A percentile compares a stretch with the other conserved stretches of the same genome.
phyloP scores from a whole-genome alignment of 2,888 invertebrate genomes.

The Diploptera punctata region DNA sequence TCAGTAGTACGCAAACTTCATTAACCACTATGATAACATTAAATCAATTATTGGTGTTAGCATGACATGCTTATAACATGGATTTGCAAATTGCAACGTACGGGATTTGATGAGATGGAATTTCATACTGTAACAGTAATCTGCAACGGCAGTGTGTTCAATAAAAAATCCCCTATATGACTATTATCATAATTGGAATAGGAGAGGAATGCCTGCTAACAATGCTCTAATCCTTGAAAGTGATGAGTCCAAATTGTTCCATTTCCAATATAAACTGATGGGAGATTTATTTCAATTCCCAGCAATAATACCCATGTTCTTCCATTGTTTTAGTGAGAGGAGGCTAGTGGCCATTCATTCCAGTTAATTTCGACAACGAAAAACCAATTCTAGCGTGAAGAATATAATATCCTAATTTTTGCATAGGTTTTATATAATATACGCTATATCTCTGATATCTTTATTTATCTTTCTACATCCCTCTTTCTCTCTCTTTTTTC shows the following conservation, averaged over 20 bases:
- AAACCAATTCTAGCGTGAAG: no score
- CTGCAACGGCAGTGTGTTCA: neutral
- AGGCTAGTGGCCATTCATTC: no score
- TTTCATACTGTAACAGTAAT: slow-evolving; percentile 16
- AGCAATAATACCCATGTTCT: neutral
- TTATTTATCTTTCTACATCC: no score
- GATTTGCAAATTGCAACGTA: slow-evolving; percentile 24
- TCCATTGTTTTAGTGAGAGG: neutral
- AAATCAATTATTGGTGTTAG: slow-evolving; percentile 31
- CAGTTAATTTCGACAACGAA: no score
- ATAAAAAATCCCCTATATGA: neutral
- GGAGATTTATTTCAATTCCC: neutral
- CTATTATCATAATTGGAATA: slow-evolving; percentile 13
- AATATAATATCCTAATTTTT: no score
- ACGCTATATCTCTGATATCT: no score
- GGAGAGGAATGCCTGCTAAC: neutral
- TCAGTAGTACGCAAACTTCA: slow-evolving; percentile 20
- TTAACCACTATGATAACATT: slow-evolving; percentile 29
- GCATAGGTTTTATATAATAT: no score
- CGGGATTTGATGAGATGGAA: slow-evolving; percentile 20
- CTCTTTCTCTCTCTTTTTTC: no score
- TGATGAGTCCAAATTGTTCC: neutral
- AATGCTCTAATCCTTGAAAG: slow-evolving; percentile 3
- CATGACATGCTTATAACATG: slow-evolving; percentile 7
- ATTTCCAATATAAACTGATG: neutral